phyloP scores from a whole-genome alignment of 2,888 invertebrate genomes.

The Harpagoxenus sublaevis region DNA sequence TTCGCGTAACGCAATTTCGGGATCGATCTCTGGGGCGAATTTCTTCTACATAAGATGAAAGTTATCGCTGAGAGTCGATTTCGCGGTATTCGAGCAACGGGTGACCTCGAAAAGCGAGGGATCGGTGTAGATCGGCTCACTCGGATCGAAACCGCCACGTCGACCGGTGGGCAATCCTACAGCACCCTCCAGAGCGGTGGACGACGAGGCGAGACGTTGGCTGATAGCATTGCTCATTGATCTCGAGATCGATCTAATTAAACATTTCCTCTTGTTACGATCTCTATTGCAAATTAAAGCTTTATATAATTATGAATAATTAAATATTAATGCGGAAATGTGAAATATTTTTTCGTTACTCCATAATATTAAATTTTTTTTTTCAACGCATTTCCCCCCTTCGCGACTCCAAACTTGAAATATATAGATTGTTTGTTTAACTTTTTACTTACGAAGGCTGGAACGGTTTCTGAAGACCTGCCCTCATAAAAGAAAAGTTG shows the following conservation, averaged over 20 bases:
- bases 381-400: neutral
- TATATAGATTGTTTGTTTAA: neutral
- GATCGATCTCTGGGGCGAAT: neutral
- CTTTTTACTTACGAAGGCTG: slow-evolving; percentile 81
- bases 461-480: slow-evolving; percentile 84
- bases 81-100: slow-evolving; percentile 90
- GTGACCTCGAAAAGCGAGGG: slow-evolving; percentile 96
- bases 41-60: slow-evolving; percentile 82
- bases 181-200: slow-evolving; percentile 87
- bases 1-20: slow-evolving; percentile 15
- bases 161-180: slow-evolving; percentile 87
- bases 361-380: no score
- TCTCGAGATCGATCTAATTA: slow-evolving; percentile 78
- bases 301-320: neutral
- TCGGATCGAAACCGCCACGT: slow-evolving; percentile 92
- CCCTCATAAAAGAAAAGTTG: slow-evolving; percentile 85
- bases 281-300: neutral
- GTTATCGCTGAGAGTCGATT: slow-evolving; percentile 85
- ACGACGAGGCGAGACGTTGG: slow-evolving; percentile 82
- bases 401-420: neutral
- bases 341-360: neutral
- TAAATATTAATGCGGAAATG: neutral
- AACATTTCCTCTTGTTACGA: slow-evolving; percentile 19
- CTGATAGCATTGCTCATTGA: slow-evolving; percentile 82
- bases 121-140: slow-evolving; percentile 97